phyloP scores from a whole-genome alignment of 2,888 invertebrate genomes.

The Micoletzkya japonica region DNA sequence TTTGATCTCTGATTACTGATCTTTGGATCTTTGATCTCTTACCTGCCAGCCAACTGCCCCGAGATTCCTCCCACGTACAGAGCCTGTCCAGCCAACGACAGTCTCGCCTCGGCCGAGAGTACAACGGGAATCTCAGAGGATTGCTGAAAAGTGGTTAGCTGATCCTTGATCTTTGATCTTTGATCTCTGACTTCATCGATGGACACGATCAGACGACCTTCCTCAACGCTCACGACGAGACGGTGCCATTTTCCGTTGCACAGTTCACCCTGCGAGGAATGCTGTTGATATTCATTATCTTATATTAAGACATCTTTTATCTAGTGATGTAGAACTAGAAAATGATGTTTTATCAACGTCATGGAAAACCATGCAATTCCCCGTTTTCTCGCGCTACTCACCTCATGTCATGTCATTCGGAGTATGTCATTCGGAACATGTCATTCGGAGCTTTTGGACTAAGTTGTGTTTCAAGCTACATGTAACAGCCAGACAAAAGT shows the following conservation, averaged over 20 bases:
- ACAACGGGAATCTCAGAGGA: constrained; percentile 25
- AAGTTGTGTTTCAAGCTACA: no score
- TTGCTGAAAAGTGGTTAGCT: constrained; percentile 9
- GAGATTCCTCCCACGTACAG: constrained; percentile 15
- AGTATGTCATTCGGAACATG: no score
- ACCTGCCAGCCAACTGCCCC: constrained; percentile 2
- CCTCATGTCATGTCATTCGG: no score
- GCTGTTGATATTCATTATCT: not conserved
- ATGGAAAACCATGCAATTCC: not conserved
- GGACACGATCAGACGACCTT: constrained; percentile 30
- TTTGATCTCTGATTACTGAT: no score
- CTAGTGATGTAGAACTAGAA: constrained; percentile 27
- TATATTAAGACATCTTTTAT: not conserved
- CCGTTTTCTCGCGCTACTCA: no score
- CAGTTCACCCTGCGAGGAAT: constrained; percentile 29
- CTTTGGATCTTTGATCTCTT: not conserved
- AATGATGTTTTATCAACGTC: not conserved
- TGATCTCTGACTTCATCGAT: constrained; percentile 28
- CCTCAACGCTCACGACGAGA: constrained; percentile 34
- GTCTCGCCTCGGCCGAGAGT: constrained; percentile 6
- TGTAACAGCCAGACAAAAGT: no score
- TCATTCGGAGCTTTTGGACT: no score
- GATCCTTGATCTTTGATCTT: not conserved
- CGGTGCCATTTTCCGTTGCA: constrained; percentile 55
- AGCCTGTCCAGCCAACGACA: constrained; percentile 4